A percentile compares a stretch with the other conserved stretches of the same genome.
phyloP scores from a whole-genome alignment of 2,888 invertebrate species.

The Amiota mariae region DNA sequence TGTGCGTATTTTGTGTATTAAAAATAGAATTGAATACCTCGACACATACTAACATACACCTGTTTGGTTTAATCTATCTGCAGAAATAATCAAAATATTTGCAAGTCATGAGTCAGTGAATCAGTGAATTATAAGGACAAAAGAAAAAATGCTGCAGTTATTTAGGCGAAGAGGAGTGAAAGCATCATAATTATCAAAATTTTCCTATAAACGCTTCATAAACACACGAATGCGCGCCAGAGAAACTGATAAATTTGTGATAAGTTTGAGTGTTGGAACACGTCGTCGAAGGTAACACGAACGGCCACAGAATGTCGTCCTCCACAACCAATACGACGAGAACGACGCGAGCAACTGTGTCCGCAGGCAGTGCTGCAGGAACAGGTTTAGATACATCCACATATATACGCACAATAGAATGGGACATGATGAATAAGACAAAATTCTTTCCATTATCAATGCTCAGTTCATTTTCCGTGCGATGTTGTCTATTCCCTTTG shows the following conservation, averaged over 20 bases:
- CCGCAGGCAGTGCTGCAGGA: constrained; percentile 48
- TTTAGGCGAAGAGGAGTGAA: background rate
- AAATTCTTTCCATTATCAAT: constrained; percentile 95
- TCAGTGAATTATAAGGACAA: background rate
- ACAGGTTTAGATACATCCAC: constrained; percentile 55
- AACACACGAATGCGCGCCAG: constrained; percentile 7
- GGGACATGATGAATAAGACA: constrained; percentile 98
- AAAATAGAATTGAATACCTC: too few species aligned
- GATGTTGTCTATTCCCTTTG: constrained; percentile 90
- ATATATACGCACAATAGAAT: constrained; percentile 90
- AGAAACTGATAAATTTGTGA: background rate
- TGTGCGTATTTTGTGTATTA: background rate
- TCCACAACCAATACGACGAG: constrained; percentile 3
- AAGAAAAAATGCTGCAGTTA: constrained; percentile 3
- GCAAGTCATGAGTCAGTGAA: background rate
- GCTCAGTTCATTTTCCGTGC: constrained; percentile 78
- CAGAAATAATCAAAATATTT: constrained; percentile 10
- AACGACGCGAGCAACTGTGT: constrained; percentile 51
- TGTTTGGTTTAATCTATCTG: background rate
- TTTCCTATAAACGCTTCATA: background rate
- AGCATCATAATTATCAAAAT: background rate
- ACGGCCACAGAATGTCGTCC: background rate
- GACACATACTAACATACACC: background rate
- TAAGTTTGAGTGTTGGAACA: constrained; percentile 26
- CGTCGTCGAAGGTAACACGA: constrained; percentile 36